phyloP scores from a whole-genome alignment of 2,797 vertebrate genomes.

The Sciurus vulgaris region DNA sequence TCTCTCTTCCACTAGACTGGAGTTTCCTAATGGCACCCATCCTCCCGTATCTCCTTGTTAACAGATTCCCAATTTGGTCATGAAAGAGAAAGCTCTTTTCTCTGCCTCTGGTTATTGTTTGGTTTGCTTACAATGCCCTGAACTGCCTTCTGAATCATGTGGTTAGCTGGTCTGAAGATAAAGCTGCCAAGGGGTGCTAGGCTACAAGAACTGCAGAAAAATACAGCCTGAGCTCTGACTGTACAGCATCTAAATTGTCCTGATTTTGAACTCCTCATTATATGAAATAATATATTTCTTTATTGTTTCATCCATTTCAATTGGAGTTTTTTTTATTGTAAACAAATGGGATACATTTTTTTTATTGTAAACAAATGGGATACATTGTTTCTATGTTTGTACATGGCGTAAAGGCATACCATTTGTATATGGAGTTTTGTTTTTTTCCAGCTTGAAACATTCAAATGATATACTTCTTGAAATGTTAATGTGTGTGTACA shows the following conservation, averaged over 20 bases:
- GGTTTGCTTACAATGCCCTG: neutral
- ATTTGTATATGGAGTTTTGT: conserved; percentile 26
- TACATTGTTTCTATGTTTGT: no score
- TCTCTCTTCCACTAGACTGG: neutral
- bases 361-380: no score
- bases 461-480: neutral
- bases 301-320: conserved; percentile 18
- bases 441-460: conserved; percentile 48
- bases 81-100: conserved; percentile 28
- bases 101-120: neutral
- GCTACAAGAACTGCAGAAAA: neutral
- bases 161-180: neutral
- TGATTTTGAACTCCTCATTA: conserved; percentile 44
- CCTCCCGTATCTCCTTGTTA: neutral
- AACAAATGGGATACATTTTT: no score
- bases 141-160: neutral
- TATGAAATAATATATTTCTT: conserved; percentile 19
- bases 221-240: neutral
- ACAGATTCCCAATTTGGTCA: conserved; percentile 41
- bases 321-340: conserved; percentile 39
- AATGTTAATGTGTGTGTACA: neutral
- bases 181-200: conserved; percentile 3
- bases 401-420: no score
- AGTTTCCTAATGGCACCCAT: neutral
- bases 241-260: neutral